phyloP scores from a whole-genome alignment of 2,888 invertebrate species.

The Hyles lineata region DNA sequence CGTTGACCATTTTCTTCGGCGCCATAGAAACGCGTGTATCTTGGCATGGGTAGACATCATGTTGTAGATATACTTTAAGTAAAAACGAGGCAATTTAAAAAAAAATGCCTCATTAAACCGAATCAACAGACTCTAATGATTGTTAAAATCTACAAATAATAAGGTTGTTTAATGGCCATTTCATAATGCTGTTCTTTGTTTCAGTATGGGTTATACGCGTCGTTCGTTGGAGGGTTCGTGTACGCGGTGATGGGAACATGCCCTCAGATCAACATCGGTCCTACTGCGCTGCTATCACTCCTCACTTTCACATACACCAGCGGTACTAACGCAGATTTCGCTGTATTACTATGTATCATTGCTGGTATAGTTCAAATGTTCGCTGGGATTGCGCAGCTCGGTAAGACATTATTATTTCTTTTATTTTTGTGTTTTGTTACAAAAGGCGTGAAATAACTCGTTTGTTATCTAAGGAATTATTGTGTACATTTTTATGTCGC shows the following conservation, averaged over 20 bases:
- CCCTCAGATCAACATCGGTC: conserved; percentile 87
- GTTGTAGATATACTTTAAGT: too few relatives aligned
- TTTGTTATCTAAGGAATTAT: background rate
- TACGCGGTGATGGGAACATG: conserved; percentile 91
- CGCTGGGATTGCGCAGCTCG: conserved; percentile 87
- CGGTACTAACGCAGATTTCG: conserved; percentile 85
- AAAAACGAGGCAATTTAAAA: too few relatives aligned
- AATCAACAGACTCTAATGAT: too few relatives aligned
- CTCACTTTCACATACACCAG: conserved; percentile 88
- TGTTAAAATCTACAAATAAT: too few relatives aligned
- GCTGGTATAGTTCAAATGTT: conserved; percentile 87
- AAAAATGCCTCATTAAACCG: too few relatives aligned
- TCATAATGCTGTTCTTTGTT: conserved; percentile 41
- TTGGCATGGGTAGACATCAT: too few relatives aligned
- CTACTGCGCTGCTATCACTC: conserved; percentile 91
- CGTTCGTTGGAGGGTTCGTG: conserved; percentile 90
- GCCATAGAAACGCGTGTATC: too few relatives aligned
- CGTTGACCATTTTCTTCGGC: too few relatives aligned
- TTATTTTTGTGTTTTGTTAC: background rate
- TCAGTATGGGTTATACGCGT: conserved; percentile 94
- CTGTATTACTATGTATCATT: conserved; percentile 87
- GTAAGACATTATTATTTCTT: conserved; percentile 65
- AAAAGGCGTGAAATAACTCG: background rate
- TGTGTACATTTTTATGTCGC: too few relatives aligned
- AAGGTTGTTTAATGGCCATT: too few relatives aligned